A percentile compares a stretch with the other conserved stretches of the same genome.
phyloP scores from a whole-genome alignment of 2,888 invertebrate genomes.

The Parasteatoda lunata region DNA sequence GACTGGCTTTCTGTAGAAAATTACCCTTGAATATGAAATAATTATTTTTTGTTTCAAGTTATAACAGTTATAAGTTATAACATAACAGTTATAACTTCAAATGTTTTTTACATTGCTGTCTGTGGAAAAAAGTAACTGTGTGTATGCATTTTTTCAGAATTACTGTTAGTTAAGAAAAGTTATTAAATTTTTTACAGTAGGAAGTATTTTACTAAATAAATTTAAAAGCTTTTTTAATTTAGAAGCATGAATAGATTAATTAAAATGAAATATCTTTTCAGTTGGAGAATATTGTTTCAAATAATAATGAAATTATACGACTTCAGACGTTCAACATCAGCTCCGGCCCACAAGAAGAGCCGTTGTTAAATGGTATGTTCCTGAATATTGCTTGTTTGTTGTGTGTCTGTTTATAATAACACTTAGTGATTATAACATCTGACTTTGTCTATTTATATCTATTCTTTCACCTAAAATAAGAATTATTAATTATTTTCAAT shows the following conservation, averaged over 20 bases:
- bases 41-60: no score
- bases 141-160: not conserved
- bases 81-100: no score
- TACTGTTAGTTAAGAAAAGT: not conserved
- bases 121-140: no score
- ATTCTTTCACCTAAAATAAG: no score
- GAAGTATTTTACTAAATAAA: not conserved
- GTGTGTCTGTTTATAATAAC: no score
- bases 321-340: conserved; percentile 51
- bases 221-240: not conserved
- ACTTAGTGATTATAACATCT: not conserved
- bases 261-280: conserved; percentile 6
- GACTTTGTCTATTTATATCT: no score
- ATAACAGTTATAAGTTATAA: no score
- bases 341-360: conserved; percentile 31
- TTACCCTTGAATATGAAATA: no score
- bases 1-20: no score
- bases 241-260: not conserved
- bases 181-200: not conserved
- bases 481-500: no score
- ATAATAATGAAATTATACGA: conserved; percentile 63
- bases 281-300: conserved; percentile 55
- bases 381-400: no score
- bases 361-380: conserved; percentile 39
- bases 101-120: no score